A percentile compares a stretch with the other conserved stretches of the same genome.
phyloP scores from a whole-genome alignment of 2,113 vertebrate species.

The Salvator merianae region DNA sequence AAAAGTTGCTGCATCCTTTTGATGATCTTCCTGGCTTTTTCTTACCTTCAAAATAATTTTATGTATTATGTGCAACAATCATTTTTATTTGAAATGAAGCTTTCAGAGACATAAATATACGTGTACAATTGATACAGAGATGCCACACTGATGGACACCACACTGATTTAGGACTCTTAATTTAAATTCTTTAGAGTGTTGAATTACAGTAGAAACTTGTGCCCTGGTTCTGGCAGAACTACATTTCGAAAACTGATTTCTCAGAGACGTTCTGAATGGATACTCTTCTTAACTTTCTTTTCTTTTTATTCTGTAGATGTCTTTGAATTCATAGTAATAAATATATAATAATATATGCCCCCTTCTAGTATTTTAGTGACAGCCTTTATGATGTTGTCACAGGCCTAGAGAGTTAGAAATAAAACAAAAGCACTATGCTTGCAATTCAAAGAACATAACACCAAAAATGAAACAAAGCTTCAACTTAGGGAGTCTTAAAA shows the following conservation, averaged over 20 bases:
- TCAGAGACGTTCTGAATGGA: neutral
- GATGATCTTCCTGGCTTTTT: too few relatives aligned
- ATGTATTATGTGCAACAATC: too few relatives aligned
- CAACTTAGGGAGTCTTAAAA: constrained; percentile 52
- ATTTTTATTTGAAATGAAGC: too few relatives aligned
- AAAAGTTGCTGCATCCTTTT: too few relatives aligned
- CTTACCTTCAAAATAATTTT: too few relatives aligned
- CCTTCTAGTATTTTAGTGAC: neutral
- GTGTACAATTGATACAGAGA: neutral
- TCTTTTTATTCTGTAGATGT: neutral
- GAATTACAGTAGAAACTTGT: neutral
- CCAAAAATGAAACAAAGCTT: constrained; percentile 37
- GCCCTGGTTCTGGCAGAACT: neutral
- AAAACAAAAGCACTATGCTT: constrained; percentile 51
- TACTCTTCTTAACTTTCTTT: neutral
- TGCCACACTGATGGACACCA: too few relatives aligned
- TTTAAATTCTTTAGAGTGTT: neutral
- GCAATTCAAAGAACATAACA: constrained; percentile 47
- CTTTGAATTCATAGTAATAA: constrained; percentile 9
- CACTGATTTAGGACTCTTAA: too few relatives aligned
- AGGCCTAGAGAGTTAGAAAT: constrained; percentile 32
- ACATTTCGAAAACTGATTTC: neutral
- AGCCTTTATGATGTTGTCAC: neutral
- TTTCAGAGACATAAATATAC: neutral
- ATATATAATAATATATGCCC: constrained; percentile 21